These are phyloP conservation scores for Callaeas wilsoni DNA, from an alignment of 2,113 vertebrate genomes.

Conservation along the genomic window DNA sequence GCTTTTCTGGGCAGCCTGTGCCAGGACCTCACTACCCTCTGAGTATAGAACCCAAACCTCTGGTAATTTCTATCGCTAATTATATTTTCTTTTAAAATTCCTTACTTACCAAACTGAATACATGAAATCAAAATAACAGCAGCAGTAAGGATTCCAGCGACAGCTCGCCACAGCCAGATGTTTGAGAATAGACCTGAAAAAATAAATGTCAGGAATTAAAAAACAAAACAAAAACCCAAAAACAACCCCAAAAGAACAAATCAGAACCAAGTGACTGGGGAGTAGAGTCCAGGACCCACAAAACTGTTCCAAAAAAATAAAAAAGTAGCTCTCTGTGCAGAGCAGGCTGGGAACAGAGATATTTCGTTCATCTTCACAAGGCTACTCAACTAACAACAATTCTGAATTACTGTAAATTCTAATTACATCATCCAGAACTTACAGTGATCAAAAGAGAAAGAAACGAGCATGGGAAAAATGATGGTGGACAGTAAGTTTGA, in stretches of 20 bases:
- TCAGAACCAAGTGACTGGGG: background rate
- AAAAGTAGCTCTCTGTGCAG: rapidly evolving
- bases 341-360: background rate
- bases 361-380: background rate
- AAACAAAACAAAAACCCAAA: background rate
- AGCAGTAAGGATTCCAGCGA: background rate
- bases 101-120: conserved; percentile 31
- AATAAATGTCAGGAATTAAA: background rate
- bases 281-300: background rate
- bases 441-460: background rate
- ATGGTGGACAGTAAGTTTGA: too few species aligned
- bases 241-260: background rate
- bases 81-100: background rate
- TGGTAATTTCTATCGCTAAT: background rate
- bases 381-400: background rate
- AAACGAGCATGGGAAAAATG: background rate
- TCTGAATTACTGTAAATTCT: background rate
- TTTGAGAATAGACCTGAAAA: conserved; percentile 1
- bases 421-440: background rate
- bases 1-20: background rate
- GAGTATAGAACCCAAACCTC: background rate
- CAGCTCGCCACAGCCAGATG: conserved; percentile 16
- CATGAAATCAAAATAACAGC: background rate
- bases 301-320: background rate
- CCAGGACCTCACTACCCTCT: background rate